A percentile compares a stretch with the other conserved stretches of the same genome.
Conservation (phyloP, 1,140 invertebrate species). For the Drosophila eugracilis region DNA sequence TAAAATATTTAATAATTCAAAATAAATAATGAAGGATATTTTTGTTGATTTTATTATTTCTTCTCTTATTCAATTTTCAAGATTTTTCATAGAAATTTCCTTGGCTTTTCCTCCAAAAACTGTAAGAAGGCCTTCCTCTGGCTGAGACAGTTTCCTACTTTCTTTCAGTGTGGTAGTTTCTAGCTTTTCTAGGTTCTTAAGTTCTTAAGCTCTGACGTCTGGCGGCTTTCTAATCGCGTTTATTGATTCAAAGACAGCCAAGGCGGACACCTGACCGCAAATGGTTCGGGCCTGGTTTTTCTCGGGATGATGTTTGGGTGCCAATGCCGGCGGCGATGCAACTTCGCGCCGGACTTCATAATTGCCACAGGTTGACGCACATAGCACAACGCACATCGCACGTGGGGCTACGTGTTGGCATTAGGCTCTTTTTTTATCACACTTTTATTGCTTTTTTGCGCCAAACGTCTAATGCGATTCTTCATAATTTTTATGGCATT, state of each 20-base stretch:
- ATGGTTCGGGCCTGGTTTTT: conserved; percentile 34
- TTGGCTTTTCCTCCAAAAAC: no score
- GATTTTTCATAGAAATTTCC: no score
- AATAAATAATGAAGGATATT: no score
- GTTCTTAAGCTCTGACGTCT: conserved; percentile 11
- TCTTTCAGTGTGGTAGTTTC: neutral
- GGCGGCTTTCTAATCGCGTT: conserved; percentile 58
- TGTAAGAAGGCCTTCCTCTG: no score
- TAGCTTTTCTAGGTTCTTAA: conserved; percentile 25
- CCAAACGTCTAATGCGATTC: conserved; percentile 47
- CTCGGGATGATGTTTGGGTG: conserved; percentile 60
- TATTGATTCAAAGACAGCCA: conserved; percentile 58
- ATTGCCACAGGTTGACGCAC: conserved; percentile 78
- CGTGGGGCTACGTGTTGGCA: conserved; percentile 70
- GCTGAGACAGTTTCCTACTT: neutral
- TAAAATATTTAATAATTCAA: no score
- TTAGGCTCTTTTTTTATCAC: conserved; percentile 69
- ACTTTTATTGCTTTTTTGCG: conserved; percentile 59
- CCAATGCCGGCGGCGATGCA: conserved; percentile 58
- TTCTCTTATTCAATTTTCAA: no score
- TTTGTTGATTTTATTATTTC: no score
- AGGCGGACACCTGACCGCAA: conserved; percentile 50
- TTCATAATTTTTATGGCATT: conserved; percentile 57
- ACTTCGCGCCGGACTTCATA: conserved; percentile 69
- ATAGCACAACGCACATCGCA: conserved; percentile 77